These are phyloP conservation scores for Cepaea nemoralis DNA, from an alignment of 1,140 invertebrate species.

Conservation along the genomic window DNA sequence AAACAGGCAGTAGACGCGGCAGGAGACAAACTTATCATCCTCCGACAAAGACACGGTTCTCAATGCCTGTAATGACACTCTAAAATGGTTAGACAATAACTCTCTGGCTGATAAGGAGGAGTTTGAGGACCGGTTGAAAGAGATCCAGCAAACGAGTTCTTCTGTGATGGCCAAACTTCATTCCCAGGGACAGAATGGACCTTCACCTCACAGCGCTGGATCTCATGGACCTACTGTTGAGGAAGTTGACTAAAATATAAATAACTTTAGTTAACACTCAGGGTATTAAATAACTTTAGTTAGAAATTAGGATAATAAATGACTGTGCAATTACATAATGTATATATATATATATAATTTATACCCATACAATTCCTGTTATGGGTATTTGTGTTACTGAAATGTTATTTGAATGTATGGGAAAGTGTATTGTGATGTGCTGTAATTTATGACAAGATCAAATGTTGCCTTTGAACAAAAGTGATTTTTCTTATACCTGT, in stretches of 20 bases:
- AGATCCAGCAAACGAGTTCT: constrained; percentile 67
- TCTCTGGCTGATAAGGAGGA: constrained; percentile 74
- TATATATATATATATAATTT: too few species aligned
- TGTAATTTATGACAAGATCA: too few species aligned
- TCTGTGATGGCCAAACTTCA: constrained; percentile 73
- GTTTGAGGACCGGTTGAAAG: constrained; percentile 66
- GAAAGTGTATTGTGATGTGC: too few species aligned
- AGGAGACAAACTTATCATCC: constrained; percentile 83
- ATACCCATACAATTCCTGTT: too few species aligned
- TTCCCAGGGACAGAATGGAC: constrained; percentile 63
- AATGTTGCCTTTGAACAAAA: too few species aligned
- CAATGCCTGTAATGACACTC: constrained; percentile 91
- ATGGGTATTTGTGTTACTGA: too few species aligned
- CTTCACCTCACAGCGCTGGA: not conserved
- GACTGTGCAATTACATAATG: too few species aligned
- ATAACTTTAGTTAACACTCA: too few species aligned
- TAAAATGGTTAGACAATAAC: constrained; percentile 94
- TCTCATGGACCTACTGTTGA: constrained; percentile 59
- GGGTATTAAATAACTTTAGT: too few species aligned
- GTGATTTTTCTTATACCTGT: too few species aligned
- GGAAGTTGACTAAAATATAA: constrained; percentile 63
- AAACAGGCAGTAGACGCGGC: constrained; percentile 86
- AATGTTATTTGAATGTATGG: too few species aligned
- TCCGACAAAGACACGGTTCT: constrained; percentile 86
- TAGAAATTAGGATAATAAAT: too few species aligned